These are phyloP conservation scores for Aphis craccivora DNA, from an alignment of 1,140 invertebrate species.

Conservation along the genomic window DNA sequence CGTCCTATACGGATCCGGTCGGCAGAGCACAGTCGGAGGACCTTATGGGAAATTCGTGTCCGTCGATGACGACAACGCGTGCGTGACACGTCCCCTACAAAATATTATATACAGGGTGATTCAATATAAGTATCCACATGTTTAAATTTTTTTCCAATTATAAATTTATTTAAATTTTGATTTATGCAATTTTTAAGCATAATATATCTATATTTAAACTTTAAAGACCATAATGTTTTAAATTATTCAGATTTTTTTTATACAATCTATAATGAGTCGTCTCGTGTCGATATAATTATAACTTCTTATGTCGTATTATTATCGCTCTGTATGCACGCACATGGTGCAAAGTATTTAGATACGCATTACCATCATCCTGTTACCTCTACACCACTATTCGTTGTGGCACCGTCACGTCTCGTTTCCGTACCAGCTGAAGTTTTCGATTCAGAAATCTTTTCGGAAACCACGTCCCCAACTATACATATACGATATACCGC, in stretches of 20 bases:
- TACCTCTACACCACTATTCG: background rate
- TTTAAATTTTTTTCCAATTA: background rate
- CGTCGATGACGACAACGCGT: background rate
- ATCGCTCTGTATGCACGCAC: background rate
- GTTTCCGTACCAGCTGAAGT: background rate
- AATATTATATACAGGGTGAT: background rate
- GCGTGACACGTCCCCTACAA: background rate
- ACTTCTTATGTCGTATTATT: too few species aligned
- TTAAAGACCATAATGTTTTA: background rate
- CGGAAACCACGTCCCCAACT: background rate
- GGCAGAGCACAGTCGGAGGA: background rate
- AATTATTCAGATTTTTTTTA: too few species aligned
- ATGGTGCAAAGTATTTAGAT: slow-evolving; percentile 2
- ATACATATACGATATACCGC: background rate
- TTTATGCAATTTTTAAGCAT: background rate
- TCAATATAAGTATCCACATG: background rate
- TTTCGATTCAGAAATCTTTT: background rate
- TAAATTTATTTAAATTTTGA: too few species aligned
- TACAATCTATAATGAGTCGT: too few species aligned
- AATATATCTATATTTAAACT: background rate
- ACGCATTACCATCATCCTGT: background rate
- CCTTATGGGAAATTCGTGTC: slow-evolving; percentile 39
- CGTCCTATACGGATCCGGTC: slow-evolving; percentile 17
- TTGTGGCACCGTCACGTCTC: background rate
- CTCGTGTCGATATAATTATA: too few species aligned